Base-by-base conservation (phyloP, 2,888 invertebrate genomes). In the Eupithecia centaureata region DNA sequence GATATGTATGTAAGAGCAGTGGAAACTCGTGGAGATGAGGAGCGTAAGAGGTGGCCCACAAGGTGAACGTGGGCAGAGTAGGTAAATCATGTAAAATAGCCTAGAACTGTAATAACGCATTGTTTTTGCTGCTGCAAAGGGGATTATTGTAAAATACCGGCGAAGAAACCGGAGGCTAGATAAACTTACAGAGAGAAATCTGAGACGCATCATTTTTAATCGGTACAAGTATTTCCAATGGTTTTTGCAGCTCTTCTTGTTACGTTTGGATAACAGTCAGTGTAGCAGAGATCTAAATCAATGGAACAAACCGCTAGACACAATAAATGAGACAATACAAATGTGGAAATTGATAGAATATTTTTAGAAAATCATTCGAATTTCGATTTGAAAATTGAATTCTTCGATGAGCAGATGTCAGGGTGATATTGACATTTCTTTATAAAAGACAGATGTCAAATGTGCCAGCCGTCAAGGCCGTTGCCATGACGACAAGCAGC, bases 151-250 rank as follows among this genome's bases (percentile, higher is more conserved):
- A 3, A 7, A 47, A 4, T 47, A 42, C 42, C 18, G 1, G 10
- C 18, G 18, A 47, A 22, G 12, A 47, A 18, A 22, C 10, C 12
- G 22, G 47, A 47, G 18, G 47, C 10, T 47, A 22, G 1, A 7
- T 12, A 47, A 47, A 47, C 47, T 47, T 47, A 47, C 47, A 4
- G 47, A 22, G 47, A 47, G 18, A 47, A 47, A 22, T 47, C 47
- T 47, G 12, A 47, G 47, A 47, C 47, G 47, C 47, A 47, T 47
- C 47, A 47, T 47, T 4, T 47, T 47, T 18, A 12, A 0, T 18
- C 0, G 1, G 1, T 47, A n/a, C n/a, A 38, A n/a, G 47, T 47
- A 47, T 47, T 22, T 47, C 22, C 47, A 22, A 47, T 47, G 12
- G 2, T 10, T 47, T 8, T 47, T 47, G 4, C 22, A 22, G 47